Conservation (phyloP, 2,888 invertebrate species). For the Drosophila pseudotakahashii region DNA sequence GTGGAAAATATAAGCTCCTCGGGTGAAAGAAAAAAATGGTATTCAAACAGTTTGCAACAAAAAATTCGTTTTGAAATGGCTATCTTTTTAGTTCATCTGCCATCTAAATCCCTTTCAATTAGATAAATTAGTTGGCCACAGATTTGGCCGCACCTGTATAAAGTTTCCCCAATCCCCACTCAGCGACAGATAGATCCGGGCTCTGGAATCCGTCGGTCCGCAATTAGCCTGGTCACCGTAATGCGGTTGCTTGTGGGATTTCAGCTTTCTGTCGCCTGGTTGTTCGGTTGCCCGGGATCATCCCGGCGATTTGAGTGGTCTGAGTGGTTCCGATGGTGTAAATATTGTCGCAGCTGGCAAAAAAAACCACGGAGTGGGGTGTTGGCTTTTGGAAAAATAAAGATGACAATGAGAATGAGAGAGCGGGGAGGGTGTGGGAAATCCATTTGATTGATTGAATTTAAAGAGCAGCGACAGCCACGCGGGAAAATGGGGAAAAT, state of each 20-base stretch:
- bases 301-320: slow-evolving; percentile 4
- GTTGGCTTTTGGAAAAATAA: slow-evolving; percentile 12
- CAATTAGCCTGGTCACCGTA: slow-evolving; percentile 66
- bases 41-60: too few species aligned
- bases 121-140: slow-evolving; percentile 39
- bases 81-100: slow-evolving; percentile 31
- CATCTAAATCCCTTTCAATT: slow-evolving; percentile 42
- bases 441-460: slow-evolving; percentile 74
- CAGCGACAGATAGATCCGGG: slow-evolving; percentile 1
- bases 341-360: slow-evolving; percentile 47
- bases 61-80: not conserved
- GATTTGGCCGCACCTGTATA: slow-evolving; percentile 28
- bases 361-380: not conserved
- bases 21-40: too few species aligned
- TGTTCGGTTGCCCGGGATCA: slow-evolving; percentile 1
- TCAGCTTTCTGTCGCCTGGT: not conserved
- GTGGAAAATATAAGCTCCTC: too few species aligned
- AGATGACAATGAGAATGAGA: slow-evolving; percentile 11
- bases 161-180: not conserved
- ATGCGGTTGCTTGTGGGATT: slow-evolving; percentile 37
- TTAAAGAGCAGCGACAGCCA: slow-evolving; percentile 50
- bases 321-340: slow-evolving; percentile 32
- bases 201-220: slow-evolving; percentile 45
- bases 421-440: slow-evolving; percentile 34
- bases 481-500: slow-evolving; percentile 23